Evolutionary conservation across 2,797 vertebrate species (phyloP).

Genomic region (Malurus splendens): DNA sequence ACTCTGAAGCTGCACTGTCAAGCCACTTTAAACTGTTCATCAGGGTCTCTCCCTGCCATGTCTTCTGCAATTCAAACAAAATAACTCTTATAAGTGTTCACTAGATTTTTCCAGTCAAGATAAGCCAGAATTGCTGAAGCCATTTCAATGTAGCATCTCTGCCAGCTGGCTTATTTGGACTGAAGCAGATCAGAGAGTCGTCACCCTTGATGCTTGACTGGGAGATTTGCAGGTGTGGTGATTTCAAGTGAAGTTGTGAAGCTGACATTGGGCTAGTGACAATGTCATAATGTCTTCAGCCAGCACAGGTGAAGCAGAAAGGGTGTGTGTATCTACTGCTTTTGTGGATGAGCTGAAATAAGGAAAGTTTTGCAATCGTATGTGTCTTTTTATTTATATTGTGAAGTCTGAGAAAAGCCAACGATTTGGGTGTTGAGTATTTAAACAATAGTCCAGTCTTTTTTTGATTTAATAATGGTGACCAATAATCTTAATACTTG

Average conservation of each 20-base stretch:
- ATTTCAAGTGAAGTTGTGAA: not conserved
- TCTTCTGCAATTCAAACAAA: not conserved
- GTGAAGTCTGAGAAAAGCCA: not conserved
- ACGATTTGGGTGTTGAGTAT: not conserved
- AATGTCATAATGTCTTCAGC: not conserved
- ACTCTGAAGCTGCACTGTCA: not conserved
- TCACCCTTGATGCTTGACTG: not conserved
- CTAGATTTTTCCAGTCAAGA: not conserved
- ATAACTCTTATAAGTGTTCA: not conserved
- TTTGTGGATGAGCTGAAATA: not conserved
- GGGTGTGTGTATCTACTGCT: accelerated
- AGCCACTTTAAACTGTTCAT: not conserved
- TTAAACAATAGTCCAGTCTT: not conserved
- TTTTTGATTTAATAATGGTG: not conserved
- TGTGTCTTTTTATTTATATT: not conserved
- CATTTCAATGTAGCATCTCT: not conserved
- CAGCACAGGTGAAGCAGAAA: not conserved
- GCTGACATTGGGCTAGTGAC: not conserved
- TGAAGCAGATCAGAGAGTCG: not conserved
- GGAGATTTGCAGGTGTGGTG: not conserved
- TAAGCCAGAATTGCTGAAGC: not conserved
- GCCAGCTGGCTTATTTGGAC: not conserved
- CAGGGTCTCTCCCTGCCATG: not conserved
- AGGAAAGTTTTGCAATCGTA: not conserved
- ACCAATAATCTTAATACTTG: not conserved